A percentile compares a stretch with the other conserved stretches of the same genome.
Evolutionary conservation across 64 coral and sea anemone species (phyloP).

Genomic region (Acropora yongei): DNA sequence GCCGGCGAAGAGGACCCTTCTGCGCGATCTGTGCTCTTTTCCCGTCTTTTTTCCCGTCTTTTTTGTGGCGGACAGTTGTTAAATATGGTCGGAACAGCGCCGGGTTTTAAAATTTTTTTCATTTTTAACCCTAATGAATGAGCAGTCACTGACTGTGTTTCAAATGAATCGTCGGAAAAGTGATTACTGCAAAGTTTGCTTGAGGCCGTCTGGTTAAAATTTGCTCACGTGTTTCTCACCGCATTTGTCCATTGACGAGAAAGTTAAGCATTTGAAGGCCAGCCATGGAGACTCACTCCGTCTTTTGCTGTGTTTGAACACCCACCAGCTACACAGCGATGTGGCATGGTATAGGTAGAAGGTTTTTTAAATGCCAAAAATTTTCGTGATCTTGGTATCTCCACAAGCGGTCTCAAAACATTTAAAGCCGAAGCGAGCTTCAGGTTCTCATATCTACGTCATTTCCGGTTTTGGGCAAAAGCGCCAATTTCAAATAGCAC

Average conservation of each 20-base stretch:
- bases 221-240: slow-evolving; percentile 40
- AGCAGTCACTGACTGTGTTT: slow-evolving; percentile 22
- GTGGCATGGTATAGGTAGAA: slow-evolving; percentile 26
- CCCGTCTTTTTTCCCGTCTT: not conserved
- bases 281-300: slow-evolving; percentile 45
- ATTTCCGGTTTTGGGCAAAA: slow-evolving; percentile 12
- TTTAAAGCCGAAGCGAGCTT: not conserved
- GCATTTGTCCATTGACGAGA: slow-evolving; percentile 43
- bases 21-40: no score
- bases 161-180: slow-evolving; percentile 36
- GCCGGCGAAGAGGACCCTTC: no score
- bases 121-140: slow-evolving; percentile 22
- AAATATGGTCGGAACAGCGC: slow-evolving; percentile 3
- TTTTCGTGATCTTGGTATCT: not conserved
- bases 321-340: slow-evolving; percentile 49
- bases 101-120: slow-evolving; percentile 14
- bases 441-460: slow-evolving; percentile 49
- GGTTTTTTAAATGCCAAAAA: not conserved
- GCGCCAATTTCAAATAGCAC: not conserved
- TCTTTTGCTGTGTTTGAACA: slow-evolving; percentile 58
- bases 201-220: slow-evolving; percentile 44
- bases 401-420: not conserved
- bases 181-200: slow-evolving; percentile 60
- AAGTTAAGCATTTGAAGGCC: slow-evolving; percentile 7
- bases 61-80: not conserved